A percentile compares a stretch with the other conserved stretches of the same genome.
phyloP scores from a whole-genome alignment of 1,140 invertebrate species.

The Drepana arcuata region DNA sequence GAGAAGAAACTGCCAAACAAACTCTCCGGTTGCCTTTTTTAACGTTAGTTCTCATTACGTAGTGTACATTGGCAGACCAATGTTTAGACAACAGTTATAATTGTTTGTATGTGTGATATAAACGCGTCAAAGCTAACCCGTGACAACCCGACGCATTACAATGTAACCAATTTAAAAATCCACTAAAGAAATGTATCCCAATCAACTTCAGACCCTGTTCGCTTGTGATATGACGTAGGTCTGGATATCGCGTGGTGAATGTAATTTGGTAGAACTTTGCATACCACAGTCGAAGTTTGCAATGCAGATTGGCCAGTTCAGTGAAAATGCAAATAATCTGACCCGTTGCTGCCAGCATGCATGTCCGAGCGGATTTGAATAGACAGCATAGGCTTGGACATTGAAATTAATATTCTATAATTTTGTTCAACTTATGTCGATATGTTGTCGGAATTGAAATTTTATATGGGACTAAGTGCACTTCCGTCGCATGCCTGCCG shows the following conservation, averaged over 20 bases:
- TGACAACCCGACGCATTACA: conserved; percentile 35
- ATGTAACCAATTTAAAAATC: conserved; percentile 9
- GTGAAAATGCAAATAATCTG: conserved; percentile 53
- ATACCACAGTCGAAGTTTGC: conserved; percentile 48
- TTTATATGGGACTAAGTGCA: too few species aligned
- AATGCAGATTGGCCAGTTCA: conserved; percentile 60
- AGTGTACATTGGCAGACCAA: conserved; percentile 5
- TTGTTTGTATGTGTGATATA: conserved; percentile 40
- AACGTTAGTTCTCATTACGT: conserved; percentile 8
- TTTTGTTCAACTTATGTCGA: too few species aligned
- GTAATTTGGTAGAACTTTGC: conserved; percentile 29
- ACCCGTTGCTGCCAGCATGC: too few species aligned
- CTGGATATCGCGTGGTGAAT: conserved; percentile 1
- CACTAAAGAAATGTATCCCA: too few species aligned
- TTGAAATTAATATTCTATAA: too few species aligned
- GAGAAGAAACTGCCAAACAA: too few species aligned
- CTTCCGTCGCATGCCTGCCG: too few species aligned
- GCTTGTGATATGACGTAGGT: neutral
- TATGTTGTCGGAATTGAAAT: too few species aligned
- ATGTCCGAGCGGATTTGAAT: too few species aligned
- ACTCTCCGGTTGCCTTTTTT: too few species aligned
- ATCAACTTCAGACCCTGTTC: too few species aligned
- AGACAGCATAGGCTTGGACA: too few species aligned
- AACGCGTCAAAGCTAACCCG: conserved; percentile 37
- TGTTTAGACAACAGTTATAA: conserved; percentile 24